Conservation (phyloP, 2,113 vertebrate genomes). For the Pica pica region DNA sequence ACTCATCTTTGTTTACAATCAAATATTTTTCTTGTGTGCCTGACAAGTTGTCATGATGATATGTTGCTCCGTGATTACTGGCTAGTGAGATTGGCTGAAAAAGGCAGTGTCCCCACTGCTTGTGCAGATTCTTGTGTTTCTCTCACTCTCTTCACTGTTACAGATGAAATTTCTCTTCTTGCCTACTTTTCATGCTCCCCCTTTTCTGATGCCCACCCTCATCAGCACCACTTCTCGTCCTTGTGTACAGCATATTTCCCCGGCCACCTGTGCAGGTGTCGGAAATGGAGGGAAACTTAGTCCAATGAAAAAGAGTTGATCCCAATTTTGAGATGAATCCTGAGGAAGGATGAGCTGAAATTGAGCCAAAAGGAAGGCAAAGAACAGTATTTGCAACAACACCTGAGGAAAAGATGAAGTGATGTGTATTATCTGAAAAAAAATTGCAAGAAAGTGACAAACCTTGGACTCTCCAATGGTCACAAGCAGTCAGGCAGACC, state of each 20-base stretch:
- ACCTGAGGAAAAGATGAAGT: not conserved
- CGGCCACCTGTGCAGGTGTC: not conserved
- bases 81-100: not conserved
- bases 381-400: not conserved
- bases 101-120: not conserved
- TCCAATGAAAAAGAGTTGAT: not conserved
- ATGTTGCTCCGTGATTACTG: not conserved
- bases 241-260: not conserved
- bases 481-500: not conserved
- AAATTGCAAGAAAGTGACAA: not conserved
- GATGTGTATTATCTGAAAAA: not conserved
- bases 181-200: not conserved
- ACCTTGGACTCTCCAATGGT: not conserved
- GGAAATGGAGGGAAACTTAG: not conserved
- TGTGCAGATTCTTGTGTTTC: not conserved
- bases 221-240: not conserved
- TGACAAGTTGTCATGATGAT: not conserved
- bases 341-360: not conserved
- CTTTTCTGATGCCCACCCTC: not conserved
- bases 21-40: not conserved
- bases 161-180: not conserved
- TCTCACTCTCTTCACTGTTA: not conserved
- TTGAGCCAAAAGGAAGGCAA: not conserved
- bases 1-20: slow-evolving; percentile 4
- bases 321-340: not conserved